Evolutionary conservation across 2,113 vertebrate genomes (phyloP), one percentile per base, ranked within the genome.

Genomic region (Pseudorasbora parva): DNA sequence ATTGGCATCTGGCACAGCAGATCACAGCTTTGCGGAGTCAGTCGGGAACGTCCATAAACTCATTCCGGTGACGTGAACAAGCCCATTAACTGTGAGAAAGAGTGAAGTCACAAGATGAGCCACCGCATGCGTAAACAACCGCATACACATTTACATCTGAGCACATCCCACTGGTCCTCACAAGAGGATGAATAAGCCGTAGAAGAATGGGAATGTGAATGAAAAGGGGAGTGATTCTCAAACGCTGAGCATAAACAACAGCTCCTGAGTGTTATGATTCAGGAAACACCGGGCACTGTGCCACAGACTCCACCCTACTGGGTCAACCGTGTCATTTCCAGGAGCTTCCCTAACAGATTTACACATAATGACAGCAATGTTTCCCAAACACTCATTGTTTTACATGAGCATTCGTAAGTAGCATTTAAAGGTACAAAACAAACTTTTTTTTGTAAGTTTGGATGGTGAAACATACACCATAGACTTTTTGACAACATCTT

Each of bases 181-280:
- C 82, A 85, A 45, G 33, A 23, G 27, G 10, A n/a, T 41, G 19
- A 51, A 17, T 17, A 80, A 47, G 82, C 21, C 25, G 71, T 68
- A 41, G 37, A 19, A 56, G 4, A 30, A 54, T 10, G 12, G 17
- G 71, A 68, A 69, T 64, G 78, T 2, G 2, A 80, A 75, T 84
- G 92, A 93, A 90, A 87, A 92, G 19, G 45, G 87, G 91, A 88
- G 89, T 86, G 79, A 89, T 87, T 91, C 92, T 88, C 93, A 92
- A 84, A 89, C 56, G n/a, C 86, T 73, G 69, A 90, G 87, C 87
- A 87, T 91, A 92, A 95, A 93, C 92, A 90, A 56, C 27, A 89
- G 88, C 92, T 89, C 90, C 90, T 92, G 91, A 90, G 93, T 95
- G 94, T 95, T 93, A 90, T 92, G 94, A 96, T 96, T 91, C 95